A percentile compares a stretch with the other conserved stretches of the same genome.
Conservation (phyloP, 2,888 invertebrate genomes). For the Bellardia bayeri region DNA sequence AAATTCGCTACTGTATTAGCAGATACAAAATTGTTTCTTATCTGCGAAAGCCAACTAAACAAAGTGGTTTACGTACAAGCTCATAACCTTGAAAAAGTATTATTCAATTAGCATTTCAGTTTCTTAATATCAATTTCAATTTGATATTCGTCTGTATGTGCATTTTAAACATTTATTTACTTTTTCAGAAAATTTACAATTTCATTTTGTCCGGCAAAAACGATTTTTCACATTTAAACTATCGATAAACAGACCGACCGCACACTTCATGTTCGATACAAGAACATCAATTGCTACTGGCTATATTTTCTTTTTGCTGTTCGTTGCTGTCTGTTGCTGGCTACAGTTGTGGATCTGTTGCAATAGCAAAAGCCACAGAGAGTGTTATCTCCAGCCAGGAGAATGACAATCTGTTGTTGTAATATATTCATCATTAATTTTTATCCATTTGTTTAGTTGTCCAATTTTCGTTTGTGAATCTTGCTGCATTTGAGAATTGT, state of each 20-base stretch:
- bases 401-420: slow-evolving; percentile 71
- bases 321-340: not conserved
- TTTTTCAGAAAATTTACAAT: slow-evolving; percentile 59
- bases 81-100: slow-evolving; percentile 52
- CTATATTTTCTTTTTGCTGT: slow-evolving; percentile 29
- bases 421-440: slow-evolving; percentile 73
- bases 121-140: slow-evolving; percentile 42
- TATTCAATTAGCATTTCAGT: slow-evolving; percentile 51
- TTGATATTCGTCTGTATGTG: not conserved
- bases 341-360: slow-evolving; percentile 16
- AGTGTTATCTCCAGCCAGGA: slow-evolving; percentile 65
- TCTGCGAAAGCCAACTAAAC: slow-evolving; percentile 21
- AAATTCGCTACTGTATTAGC: slow-evolving; percentile 28
- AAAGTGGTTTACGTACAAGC: slow-evolving; percentile 31
- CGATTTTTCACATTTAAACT: slow-evolving; percentile 72
- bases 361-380: slow-evolving; percentile 15
- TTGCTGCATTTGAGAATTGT: slow-evolving; percentile 26
- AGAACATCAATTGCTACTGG: slow-evolving; percentile 71
- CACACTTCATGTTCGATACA: slow-evolving; percentile 73
- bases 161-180: slow-evolving; percentile 48
- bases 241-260: slow-evolving; percentile 71
- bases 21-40: slow-evolving; percentile 40
- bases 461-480: slow-evolving; percentile 9
- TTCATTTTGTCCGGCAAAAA: slow-evolving; percentile 70
- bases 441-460: slow-evolving; percentile 57